Conservation (phyloP, 2,113 vertebrate species). For the Cololabis saira region DNA sequence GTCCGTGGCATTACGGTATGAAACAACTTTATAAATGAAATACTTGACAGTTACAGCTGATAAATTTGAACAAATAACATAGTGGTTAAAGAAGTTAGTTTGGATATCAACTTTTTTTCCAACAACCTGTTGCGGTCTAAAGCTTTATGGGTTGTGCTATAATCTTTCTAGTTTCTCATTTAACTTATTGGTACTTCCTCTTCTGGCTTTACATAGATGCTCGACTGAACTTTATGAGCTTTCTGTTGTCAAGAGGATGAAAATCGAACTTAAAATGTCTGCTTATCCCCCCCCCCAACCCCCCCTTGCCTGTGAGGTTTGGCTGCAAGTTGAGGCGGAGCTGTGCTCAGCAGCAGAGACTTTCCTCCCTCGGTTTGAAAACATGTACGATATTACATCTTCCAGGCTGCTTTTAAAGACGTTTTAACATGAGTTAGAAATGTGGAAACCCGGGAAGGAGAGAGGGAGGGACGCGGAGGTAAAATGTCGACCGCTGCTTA, state of each 20-base stretch:
- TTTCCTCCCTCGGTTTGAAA: neutral
- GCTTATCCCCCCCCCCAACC: slow-evolving; percentile 51
- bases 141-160: slow-evolving; percentile 7
- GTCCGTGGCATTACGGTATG: slow-evolving; percentile 36
- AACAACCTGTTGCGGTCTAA: slow-evolving; percentile 54
- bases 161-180: neutral
- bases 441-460: slow-evolving; percentile 15
- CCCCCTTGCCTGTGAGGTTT: slow-evolving; percentile 25
- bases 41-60: neutral
- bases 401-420: neutral
- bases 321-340: slow-evolving; percentile 34
- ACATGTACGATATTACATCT: neutral
- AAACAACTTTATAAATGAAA: slow-evolving; percentile 30
- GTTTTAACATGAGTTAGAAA: slow-evolving; percentile 2
- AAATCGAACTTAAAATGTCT: slow-evolving; percentile 71
- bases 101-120: slow-evolving; percentile 18
- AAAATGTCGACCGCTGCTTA: slow-evolving; percentile 72
- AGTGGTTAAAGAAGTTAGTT: neutral
- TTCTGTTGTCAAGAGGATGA: slow-evolving; percentile 20
- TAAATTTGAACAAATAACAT: slow-evolving; percentile 1
- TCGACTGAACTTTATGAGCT: slow-evolving; percentile 38
- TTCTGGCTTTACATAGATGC: slow-evolving; percentile 30
- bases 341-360: slow-evolving; percentile 26
- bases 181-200: slow-evolving; percentile 11
- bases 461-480: slow-evolving; percentile 68